phyloP scores from a whole-genome alignment of 1,140 invertebrate species.

The Laupala kohalensis region DNA sequence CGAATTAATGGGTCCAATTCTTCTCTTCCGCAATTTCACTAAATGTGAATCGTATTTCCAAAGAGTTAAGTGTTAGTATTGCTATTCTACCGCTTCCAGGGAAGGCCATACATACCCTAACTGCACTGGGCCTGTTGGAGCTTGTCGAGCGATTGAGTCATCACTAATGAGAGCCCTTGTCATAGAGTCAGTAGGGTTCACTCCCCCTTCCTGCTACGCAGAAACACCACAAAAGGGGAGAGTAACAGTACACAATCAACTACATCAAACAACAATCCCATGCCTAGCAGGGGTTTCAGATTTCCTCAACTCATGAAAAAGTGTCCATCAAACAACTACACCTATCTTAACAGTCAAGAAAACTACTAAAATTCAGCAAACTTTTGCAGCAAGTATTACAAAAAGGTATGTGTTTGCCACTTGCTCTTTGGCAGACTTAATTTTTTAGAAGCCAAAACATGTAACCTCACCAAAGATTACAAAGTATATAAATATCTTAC shows the following conservation, averaged over 20 bases:
- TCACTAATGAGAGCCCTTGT: slow-evolving; percentile 80
- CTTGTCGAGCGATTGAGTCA: slow-evolving; percentile 68
- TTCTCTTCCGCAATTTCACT: no score
- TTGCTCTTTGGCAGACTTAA: no score
- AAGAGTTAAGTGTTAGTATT: not conserved
- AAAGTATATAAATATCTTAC: no score
- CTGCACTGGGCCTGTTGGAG: slow-evolving; percentile 65
- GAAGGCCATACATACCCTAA: slow-evolving; percentile 50
- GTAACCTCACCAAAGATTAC: no score
- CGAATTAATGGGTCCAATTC: no score
- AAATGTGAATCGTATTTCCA: no score
- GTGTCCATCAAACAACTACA: no score
- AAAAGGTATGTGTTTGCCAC: no score
- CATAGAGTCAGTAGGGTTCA: slow-evolving; percentile 81
- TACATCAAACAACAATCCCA: slow-evolving; percentile 23
- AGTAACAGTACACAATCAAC: slow-evolving; percentile 36
- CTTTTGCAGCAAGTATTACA: no score
- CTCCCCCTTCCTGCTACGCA: slow-evolving; percentile 77
- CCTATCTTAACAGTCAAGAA: no score
- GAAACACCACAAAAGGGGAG: slow-evolving; percentile 31
- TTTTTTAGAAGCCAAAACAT: no score
- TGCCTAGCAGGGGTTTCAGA: not conserved
- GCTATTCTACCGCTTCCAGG: not conserved
- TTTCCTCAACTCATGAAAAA: not conserved
- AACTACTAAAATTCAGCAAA: no score